phyloP scores from a whole-genome alignment of 2,888 invertebrate genomes.

The Rhopalosiphum nymphaeae region DNA sequence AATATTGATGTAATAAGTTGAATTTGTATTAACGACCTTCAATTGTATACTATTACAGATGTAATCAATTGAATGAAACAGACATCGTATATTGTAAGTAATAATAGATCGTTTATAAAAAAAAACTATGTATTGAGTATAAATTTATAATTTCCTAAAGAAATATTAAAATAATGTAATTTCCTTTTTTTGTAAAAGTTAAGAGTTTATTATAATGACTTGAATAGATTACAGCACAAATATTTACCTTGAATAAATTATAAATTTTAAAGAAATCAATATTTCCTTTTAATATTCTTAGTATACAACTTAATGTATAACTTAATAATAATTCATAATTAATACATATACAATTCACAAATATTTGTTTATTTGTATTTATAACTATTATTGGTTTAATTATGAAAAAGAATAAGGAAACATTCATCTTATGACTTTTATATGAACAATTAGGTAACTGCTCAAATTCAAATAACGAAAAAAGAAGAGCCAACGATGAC shows the following conservation, averaged over 20 bases:
- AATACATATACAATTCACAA: not conserved
- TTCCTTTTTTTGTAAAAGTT: not conserved
- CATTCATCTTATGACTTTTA: not conserved
- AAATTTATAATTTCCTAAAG: not conserved
- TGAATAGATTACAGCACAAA: not conserved
- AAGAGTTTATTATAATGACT: not conserved
- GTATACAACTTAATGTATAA: not conserved
- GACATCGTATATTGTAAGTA: conserved; percentile 41
- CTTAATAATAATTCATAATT: not conserved
- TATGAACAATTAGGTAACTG: conserved; percentile 37
- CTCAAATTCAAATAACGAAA: conserved; percentile 56
- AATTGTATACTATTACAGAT: conserved; percentile 30
- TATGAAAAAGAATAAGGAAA: not conserved
- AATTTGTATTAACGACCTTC: not conserved
- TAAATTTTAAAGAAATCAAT: not conserved
- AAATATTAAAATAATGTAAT: not conserved
- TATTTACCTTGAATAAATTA: not conserved
- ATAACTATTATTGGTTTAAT: not conserved
- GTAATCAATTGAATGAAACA: not conserved
- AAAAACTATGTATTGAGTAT: not conserved
- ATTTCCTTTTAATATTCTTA: not conserved
- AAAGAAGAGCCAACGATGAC: conserved; percentile 38
- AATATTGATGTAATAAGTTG: not conserved
- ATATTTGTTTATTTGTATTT: not conserved
- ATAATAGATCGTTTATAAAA: not conserved